phyloP scores from a whole-genome alignment of 2,888 invertebrate species.

The Eupsilia transversa region DNA sequence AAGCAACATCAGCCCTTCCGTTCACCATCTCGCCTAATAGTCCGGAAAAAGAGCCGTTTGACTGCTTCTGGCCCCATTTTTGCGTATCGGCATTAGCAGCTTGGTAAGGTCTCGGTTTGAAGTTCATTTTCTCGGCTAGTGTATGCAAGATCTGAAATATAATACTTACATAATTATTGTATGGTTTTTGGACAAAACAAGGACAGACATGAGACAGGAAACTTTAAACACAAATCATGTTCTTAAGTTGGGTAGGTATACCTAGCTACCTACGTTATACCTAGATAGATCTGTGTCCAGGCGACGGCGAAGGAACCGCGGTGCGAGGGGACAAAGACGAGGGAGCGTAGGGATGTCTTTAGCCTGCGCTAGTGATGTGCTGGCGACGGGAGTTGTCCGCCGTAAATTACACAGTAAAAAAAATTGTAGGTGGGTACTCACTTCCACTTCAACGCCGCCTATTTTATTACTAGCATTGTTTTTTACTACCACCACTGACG shows the following conservation, averaged over 20 bases:
- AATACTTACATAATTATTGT: not conserved
- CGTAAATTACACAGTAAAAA: not conserved
- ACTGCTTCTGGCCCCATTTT: conserved; percentile 92
- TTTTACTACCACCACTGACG: conserved; percentile 90
- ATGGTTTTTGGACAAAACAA: not conserved
- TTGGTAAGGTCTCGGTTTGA: conserved; percentile 92
- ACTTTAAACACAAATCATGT: not conserved
- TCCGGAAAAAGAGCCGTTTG: conserved; percentile 93
- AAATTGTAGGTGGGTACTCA: conserved; percentile 74
- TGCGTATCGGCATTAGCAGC: conserved; percentile 90
- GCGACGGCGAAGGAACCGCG: too few species aligned
- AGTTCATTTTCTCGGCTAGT: conserved; percentile 93
- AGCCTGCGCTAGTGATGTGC: too few species aligned
- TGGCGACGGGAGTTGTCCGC: too few species aligned
- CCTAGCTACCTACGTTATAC: too few species aligned
- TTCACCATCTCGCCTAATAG: conserved; percentile 93
- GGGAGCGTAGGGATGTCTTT: too few species aligned
- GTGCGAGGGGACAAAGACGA: too few species aligned
- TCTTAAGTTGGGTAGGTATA: not conserved
- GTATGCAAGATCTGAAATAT: conserved; percentile 91
- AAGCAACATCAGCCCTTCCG: conserved; percentile 93
- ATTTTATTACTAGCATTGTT: conserved; percentile 83
- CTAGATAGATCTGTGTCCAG: too few species aligned
- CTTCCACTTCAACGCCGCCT: conserved; percentile 93
- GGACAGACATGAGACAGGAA: too few species aligned